Evolutionary conservation across 2,797 vertebrate species (phyloP).

Genomic region (Octomys mimax): DNA sequence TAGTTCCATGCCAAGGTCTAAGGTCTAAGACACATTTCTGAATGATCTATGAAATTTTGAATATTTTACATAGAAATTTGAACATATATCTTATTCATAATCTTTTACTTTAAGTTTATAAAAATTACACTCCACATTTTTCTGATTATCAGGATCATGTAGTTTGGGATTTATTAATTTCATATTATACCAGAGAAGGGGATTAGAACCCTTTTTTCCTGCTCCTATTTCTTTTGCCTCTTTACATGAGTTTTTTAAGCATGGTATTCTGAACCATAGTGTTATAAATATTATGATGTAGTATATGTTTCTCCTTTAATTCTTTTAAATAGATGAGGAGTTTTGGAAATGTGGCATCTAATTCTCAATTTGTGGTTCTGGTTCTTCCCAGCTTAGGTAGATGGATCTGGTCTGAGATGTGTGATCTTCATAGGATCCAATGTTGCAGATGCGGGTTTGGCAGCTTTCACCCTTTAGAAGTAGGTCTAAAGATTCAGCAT

Average conservation of each 20-base stretch:
- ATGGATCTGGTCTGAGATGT: not conserved
- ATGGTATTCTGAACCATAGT: not conserved
- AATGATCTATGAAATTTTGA: not conserved
- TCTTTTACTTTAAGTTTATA: conserved; percentile 22
- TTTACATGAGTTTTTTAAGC: not conserved
- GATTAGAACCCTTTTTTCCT: not conserved
- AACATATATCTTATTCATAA: not conserved
- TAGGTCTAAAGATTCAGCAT: not conserved
- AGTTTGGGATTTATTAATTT: not conserved
- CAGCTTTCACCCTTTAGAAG: not conserved
- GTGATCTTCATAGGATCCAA: not conserved
- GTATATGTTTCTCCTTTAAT: not conserved
- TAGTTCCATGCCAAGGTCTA: not conserved
- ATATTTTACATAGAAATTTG: conserved; percentile 14
- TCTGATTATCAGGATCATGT: not conserved
- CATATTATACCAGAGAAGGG: not conserved
- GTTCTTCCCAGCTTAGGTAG: not conserved
- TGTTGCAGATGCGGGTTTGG: accelerated
- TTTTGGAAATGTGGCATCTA: not conserved
- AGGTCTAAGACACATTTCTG: not conserved
- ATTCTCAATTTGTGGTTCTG: not conserved
- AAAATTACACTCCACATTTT: not conserved
- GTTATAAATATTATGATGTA: not conserved
- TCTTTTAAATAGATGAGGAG: not conserved
- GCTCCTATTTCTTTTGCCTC: not conserved